A percentile compares a stretch with the other conserved stretches of the same genome.
Evolutionary conservation across 2,888 invertebrate species (phyloP).

Genomic region (Drosophila eohydei): DNA sequence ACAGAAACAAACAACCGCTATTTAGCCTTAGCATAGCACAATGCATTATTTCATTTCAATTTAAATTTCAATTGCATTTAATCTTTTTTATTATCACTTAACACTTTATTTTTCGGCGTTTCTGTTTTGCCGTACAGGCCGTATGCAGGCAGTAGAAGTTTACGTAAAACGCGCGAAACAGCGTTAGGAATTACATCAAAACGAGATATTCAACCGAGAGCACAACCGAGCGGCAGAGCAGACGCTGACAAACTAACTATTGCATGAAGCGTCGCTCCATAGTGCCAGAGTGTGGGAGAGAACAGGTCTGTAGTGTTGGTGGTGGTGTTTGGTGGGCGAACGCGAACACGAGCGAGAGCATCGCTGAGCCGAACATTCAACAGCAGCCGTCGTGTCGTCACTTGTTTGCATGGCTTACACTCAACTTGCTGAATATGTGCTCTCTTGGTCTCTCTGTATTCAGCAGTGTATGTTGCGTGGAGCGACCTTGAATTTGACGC

Average conservation of each 20-base stretch:
- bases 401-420: conserved; percentile 52
- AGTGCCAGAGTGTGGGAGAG: conserved; percentile 28
- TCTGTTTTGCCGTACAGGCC: conserved; percentile 52
- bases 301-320: conserved; percentile 26
- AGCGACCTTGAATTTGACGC: conserved; percentile 71
- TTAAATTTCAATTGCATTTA: conserved; percentile 39
- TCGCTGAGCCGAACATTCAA: conserved; percentile 18
- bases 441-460: conserved; percentile 32
- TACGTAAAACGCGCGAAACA: conserved; percentile 61
- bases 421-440: conserved; percentile 61
- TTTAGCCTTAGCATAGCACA: conserved; percentile 39
- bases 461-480: conserved; percentile 50
- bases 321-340: conserved; percentile 27
- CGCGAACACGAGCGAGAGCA: conserved; percentile 20
- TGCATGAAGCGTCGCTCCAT: conserved; percentile 23
- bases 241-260: conserved; percentile 68
- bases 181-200: conserved; percentile 16
- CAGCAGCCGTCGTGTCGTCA: conserved; percentile 48
- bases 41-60: conserved; percentile 25
- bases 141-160: conserved; percentile 36
- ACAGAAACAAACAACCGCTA: conserved; percentile 18
- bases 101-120: conserved; percentile 32
- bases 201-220: conserved; percentile 54
- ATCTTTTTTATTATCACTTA: conserved; percentile 14
- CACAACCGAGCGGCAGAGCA: conserved; percentile 69